These are phyloP conservation scores for Geotrypetes seraphini DNA, from an alignment of 2,797 vertebrate genomes.

Conservation along the genomic window DNA sequence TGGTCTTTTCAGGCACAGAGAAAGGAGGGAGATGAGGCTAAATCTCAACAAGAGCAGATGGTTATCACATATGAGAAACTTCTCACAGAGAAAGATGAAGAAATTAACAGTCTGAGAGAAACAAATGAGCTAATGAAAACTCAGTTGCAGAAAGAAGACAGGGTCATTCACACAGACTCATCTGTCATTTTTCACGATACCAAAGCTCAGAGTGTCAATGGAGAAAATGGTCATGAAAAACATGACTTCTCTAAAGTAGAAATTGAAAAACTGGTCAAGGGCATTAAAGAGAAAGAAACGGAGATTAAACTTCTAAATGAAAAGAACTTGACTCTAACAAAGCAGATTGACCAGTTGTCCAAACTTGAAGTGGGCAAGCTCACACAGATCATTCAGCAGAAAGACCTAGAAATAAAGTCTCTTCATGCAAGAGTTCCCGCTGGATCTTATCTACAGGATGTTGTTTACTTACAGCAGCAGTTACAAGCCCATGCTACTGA, in stretches of 20 bases:
- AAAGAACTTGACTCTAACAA: conserved; percentile 79
- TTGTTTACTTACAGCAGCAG: conserved; percentile 84
- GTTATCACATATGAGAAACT: conserved; percentile 67
- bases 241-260: conserved; percentile 94
- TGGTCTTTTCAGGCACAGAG: conserved; percentile 71
- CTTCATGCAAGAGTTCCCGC: conserved; percentile 76
- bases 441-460: conserved; percentile 64
- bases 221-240: conserved; percentile 89
- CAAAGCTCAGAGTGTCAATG: conserved; percentile 73
- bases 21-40: conserved; percentile 75
- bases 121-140: conserved; percentile 60
- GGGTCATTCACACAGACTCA: conserved; percentile 47
- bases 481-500: conserved; percentile 79
- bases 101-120: conserved; percentile 71
- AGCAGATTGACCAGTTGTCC: conserved; percentile 82
- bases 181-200: conserved; percentile 80
- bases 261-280: conserved; percentile 77
- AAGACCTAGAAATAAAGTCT: conserved; percentile 86
- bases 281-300: conserved; percentile 89
- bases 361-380: conserved; percentile 87
- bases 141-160: conserved; percentile 50
- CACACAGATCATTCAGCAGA: conserved; percentile 83
- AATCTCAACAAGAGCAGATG: conserved; percentile 72
- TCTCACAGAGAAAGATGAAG: conserved; percentile 75
- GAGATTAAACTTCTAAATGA: conserved; percentile 90